These are phyloP conservation scores for Brachionus plicatilis DNA, from an alignment of 1,140 invertebrate genomes.

Conservation along the genomic window DNA sequence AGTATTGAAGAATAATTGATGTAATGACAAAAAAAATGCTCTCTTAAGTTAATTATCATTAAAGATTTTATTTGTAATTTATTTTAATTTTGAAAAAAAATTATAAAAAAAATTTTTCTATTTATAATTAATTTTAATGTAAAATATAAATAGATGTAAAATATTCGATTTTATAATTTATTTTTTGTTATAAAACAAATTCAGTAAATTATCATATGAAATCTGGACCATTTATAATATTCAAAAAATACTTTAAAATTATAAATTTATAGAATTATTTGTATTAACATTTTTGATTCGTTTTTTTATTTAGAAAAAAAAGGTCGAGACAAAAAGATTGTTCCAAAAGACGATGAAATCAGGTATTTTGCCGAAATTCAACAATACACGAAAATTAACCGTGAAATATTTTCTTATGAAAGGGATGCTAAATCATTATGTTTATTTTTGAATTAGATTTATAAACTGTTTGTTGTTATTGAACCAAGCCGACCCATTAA, in stretches of 20 bases:
- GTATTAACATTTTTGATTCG: not conserved
- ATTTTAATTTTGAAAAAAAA: not conserved
- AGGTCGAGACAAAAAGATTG: not conserved
- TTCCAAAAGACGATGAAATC: not conserved
- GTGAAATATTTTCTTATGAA: too few species aligned
- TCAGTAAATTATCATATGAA: not conserved
- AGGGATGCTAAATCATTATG: too few species aligned
- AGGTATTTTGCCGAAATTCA: too few species aligned
- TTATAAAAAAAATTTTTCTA: not conserved
- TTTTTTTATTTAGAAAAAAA: not conserved
- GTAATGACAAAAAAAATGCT: not conserved
- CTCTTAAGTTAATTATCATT: not conserved
- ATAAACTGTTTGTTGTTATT: too few species aligned
- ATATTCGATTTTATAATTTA: constrained; percentile 3
- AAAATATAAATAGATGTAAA: not conserved
- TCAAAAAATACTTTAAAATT: not conserved
- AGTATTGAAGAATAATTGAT: too few species aligned
- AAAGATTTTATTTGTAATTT: not conserved
- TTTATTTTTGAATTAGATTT: too few species aligned
- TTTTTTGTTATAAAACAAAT: constrained; percentile 3
- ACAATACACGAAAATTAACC: too few species aligned
- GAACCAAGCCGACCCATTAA: too few species aligned
- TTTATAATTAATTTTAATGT: not conserved
- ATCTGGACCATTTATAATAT: not conserved
- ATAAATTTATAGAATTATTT: not conserved